Conservation (phyloP, 2,888 invertebrate genomes). For the Octonoba sinensis region DNA sequence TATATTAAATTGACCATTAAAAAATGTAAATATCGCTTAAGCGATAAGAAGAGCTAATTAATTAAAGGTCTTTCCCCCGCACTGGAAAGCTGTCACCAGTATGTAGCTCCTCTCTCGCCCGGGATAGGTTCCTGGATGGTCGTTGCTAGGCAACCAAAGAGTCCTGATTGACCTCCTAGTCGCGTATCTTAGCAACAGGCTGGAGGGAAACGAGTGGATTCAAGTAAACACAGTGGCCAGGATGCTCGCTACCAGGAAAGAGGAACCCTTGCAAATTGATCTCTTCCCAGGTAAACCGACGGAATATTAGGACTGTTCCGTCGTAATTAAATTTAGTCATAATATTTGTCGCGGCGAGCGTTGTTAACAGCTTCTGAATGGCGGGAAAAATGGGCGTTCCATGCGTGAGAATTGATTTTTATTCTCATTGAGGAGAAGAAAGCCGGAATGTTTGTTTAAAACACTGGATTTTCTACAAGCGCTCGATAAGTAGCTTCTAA, state of each 20-base stretch:
- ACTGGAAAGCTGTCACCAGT: too few relatives aligned
- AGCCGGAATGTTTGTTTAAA: too few relatives aligned
- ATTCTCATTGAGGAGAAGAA: not conserved
- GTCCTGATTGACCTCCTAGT: conserved; percentile 53
- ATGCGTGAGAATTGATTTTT: conserved; percentile 36
- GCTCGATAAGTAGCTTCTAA: too few relatives aligned
- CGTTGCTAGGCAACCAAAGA: conserved; percentile 38
- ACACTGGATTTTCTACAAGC: too few relatives aligned
- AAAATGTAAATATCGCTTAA: not conserved
- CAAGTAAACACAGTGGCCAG: conserved; percentile 28
- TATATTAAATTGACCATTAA: not conserved
- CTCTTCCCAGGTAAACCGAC: not conserved
- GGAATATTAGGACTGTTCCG: conserved; percentile 11
- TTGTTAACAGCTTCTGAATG: not conserved
- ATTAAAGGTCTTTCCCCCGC: too few relatives aligned
- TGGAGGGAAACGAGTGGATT: conserved; percentile 10
- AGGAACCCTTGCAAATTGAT: conserved; percentile 25
- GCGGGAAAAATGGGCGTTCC: conserved; percentile 9
- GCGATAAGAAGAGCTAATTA: not conserved
- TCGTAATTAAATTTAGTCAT: conserved; percentile 12
- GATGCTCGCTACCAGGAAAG: conserved; percentile 13
- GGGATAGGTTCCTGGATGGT: conserved; percentile 28
- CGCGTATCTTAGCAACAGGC: conserved; percentile 47
- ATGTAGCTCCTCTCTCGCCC: not conserved
- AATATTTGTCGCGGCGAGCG: not conserved